Evolutionary conservation across 1,140 invertebrate genomes (phyloP), one percentile per base, ranked within the genome.

Genomic region (Drosophila seguyi): DNA sequence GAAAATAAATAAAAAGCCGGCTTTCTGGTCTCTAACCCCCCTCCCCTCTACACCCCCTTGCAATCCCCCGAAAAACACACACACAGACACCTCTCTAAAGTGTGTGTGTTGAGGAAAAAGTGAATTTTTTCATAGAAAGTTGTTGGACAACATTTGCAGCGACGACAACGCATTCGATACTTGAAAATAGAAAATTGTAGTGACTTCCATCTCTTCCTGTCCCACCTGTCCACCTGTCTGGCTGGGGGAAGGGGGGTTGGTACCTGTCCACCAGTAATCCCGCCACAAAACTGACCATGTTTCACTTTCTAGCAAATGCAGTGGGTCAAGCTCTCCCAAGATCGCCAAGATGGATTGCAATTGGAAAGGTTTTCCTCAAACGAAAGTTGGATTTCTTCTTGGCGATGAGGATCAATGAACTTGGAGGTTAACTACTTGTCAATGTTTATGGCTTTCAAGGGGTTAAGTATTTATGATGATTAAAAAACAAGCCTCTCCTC

Each of bases 61-160:
- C n/a, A n/a, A 11, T 36, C 38, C 38, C 52, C 48, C 25, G 36
- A 42, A 53, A 57, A 55, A 47, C 31, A 50, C 42, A 45, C 44
- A 73, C 27, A 29, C 25, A 25, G 7, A 29, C 29, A 29, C 0
- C 66, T 65, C 62, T 66, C 56, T 45, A 25, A 31, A 58, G 38
- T 29, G 25, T 48, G 44, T 44, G 45, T 44, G 36, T 48, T 48
- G 77, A 72, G 84, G 85, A 88, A 88, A 88, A 88, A 88, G 85
- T 88, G 86, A 88, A 88, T 88, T 88, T 88, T 88, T 88, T 88
- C 85, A 88, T 88, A 88, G 85, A 88, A 88, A 88, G 85, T 88
- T 88, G 85, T 79, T 88, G 69, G 85, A 81, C 85, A 90, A 85
- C 85, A 90, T 88, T 90, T 84, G 76, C 67, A 75, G 39, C 61